Evolutionary conservation across 2,113 vertebrate species (phyloP).

Genomic region (Tetrax tetrax): DNA sequence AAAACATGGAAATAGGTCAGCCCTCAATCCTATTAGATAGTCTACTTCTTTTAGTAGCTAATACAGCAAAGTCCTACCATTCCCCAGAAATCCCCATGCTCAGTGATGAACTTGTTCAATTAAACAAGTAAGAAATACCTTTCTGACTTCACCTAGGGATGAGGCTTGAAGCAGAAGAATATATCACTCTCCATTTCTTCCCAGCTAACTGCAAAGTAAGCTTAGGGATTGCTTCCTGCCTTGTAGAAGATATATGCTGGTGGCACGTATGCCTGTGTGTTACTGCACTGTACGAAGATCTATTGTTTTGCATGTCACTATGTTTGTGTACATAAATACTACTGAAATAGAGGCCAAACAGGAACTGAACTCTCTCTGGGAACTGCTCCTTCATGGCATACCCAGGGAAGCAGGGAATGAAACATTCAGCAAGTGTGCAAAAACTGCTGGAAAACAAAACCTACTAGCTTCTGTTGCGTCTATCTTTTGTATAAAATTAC

Average conservation of each 20-base stretch:
- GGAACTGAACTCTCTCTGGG: conserved; percentile 69
- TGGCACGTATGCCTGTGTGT: not conserved
- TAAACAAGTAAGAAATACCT: not conserved
- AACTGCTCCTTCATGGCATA: conserved; percentile 43
- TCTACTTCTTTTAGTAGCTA: not conserved
- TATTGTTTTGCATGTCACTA: conserved; percentile 4
- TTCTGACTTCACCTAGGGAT: not conserved
- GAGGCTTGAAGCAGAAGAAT: not conserved
- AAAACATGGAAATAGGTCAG: not conserved
- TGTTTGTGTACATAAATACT: conserved; percentile 13
- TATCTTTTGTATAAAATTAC: conserved; percentile 21
- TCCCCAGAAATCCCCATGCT: not conserved
- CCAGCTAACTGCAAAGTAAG: conserved; percentile 25
- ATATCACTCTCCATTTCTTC: not conserved
- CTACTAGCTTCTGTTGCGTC: conserved; percentile 45
- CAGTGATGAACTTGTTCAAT: not conserved
- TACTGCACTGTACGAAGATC: not conserved
- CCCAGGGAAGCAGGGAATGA: conserved; percentile 62
- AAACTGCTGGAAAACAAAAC: conserved; percentile 48
- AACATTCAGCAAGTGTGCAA: conserved; percentile 26
- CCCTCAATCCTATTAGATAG: not conserved
- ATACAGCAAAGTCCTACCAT: not conserved
- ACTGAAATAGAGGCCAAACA: conserved; percentile 42
- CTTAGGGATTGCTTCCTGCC: conserved; percentile 42
- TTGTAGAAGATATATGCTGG: conserved; percentile 16